These are phyloP conservation scores for Noctua janthina DNA, from an alignment of 2,888 invertebrate genomes.

Conservation along the genomic window DNA sequence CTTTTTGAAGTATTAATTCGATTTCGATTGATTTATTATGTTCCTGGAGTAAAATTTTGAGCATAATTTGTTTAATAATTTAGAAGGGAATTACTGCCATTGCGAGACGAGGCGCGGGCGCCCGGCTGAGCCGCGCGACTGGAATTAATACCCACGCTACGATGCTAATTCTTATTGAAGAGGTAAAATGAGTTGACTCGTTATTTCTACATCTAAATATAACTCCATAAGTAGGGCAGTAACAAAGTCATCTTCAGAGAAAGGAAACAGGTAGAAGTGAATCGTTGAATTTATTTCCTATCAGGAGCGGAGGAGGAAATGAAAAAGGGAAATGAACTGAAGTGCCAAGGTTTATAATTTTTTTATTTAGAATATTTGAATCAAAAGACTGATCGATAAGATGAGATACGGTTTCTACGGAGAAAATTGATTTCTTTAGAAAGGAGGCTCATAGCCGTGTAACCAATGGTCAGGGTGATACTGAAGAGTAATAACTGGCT, in stretches of 20 bases:
- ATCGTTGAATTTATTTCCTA: constrained; percentile 60
- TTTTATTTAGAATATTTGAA: constrained; percentile 43
- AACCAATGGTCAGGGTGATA: neutral
- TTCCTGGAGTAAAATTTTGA: constrained; percentile 47
- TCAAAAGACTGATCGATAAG: constrained; percentile 26
- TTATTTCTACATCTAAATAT: constrained; percentile 54
- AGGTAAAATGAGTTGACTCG: constrained; percentile 53
- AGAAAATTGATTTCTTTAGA: neutral
- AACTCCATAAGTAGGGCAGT: constrained; percentile 32
- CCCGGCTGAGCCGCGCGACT: constrained; percentile 46
- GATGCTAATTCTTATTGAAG: constrained; percentile 55
- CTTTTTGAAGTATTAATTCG: constrained; percentile 67
- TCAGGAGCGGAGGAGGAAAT: constrained; percentile 55
- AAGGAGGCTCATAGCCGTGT: neutral
- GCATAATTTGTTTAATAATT: constrained; percentile 59
- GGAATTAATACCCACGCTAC: constrained; percentile 59
- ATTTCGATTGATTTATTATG: constrained; percentile 64
- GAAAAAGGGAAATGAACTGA: constrained; percentile 59
- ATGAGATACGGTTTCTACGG: constrained; percentile 5
- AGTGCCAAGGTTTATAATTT: constrained; percentile 36
- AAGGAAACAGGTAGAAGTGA: constrained; percentile 56
- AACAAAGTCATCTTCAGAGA: constrained; percentile 43
- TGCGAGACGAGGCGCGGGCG: constrained; percentile 38
- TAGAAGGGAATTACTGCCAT: constrained; percentile 50
- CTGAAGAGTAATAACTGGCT: neutral